Conservation (phyloP, 2,113 vertebrate genomes). For the Ictalurus furcatus region DNA sequence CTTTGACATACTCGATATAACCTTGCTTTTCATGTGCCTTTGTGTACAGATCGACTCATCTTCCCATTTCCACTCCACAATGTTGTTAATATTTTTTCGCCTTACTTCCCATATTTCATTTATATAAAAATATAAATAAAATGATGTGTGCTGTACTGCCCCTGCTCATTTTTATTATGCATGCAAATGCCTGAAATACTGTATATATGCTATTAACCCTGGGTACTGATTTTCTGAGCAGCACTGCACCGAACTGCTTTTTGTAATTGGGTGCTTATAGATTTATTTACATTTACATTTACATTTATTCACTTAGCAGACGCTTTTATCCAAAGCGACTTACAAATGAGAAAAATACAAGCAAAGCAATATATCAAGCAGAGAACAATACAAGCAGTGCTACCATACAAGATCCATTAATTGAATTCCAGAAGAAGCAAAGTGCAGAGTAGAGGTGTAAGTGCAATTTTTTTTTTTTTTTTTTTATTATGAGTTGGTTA, state of each 20-base stretch:
- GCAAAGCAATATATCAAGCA: too few species aligned
- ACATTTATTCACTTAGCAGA: too few species aligned
- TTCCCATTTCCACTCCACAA: background rate
- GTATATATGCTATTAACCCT: background rate
- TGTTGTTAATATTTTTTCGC: background rate
- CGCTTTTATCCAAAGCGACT: too few species aligned
- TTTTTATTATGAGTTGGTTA: too few species aligned
- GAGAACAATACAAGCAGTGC: too few species aligned
- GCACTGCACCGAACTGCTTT: background rate
- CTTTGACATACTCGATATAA: conserved; percentile 21
- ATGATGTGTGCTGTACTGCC: background rate
- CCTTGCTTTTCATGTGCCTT: conserved; percentile 32
- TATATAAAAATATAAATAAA: background rate
- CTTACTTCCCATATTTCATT: background rate
- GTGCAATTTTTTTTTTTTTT: too few species aligned
- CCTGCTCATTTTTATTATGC: background rate
- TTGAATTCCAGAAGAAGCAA: too few species aligned
- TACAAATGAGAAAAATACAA: too few species aligned
- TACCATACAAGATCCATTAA: too few species aligned
- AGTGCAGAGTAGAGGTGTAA: too few species aligned
- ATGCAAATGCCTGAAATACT: conserved; percentile 1
- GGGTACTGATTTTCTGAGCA: background rate
- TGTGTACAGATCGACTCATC: conserved; percentile 33
- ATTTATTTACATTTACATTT: background rate
- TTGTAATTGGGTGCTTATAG: background rate